phyloP scores from a whole-genome alignment of 2,888 invertebrate species.

The Patella pellucida region DNA sequence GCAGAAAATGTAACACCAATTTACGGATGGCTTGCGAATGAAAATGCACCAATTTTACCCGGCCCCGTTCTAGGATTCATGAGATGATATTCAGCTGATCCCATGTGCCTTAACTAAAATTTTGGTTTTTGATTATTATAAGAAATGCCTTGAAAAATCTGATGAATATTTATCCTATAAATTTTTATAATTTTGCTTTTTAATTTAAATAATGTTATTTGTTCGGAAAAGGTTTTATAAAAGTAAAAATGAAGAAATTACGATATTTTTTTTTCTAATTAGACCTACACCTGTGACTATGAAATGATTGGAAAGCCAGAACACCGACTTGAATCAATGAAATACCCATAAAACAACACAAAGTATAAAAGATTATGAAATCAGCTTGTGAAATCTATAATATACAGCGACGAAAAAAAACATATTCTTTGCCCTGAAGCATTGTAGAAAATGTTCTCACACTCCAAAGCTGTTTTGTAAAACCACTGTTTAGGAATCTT shows the following conservation, averaged over 20 bases:
- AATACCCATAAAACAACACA: too few species aligned
- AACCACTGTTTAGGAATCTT: neutral
- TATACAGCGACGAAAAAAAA: too few species aligned
- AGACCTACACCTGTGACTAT: neutral
- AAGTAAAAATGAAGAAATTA: too few species aligned
- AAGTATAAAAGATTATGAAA: too few species aligned
- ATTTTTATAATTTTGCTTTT: neutral
- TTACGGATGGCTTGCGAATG: slow-evolving; percentile 28
- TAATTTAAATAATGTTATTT: too few species aligned
- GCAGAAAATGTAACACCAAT: slow-evolving; percentile 13
- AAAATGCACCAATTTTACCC: slow-evolving; percentile 28
- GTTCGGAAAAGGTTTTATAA: too few species aligned
- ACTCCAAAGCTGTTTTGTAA: neutral
- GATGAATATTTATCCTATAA: neutral
- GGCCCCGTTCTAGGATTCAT: slow-evolving; percentile 29
- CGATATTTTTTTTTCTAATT: neutral
- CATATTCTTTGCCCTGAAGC: too few species aligned
- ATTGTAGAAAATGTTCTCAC: too few species aligned
- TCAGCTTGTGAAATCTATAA: too few species aligned
- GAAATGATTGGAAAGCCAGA: too few species aligned
- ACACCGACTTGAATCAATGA: too few species aligned
- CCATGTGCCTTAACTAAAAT: slow-evolving; percentile 21
- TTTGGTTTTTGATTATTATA: slow-evolving; percentile 15
- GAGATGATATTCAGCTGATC: slow-evolving; percentile 25
- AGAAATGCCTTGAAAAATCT: neutral